Evolutionary conservation across 2,888 invertebrate species (phyloP).

Genomic region (Theretra japonica): DNA sequence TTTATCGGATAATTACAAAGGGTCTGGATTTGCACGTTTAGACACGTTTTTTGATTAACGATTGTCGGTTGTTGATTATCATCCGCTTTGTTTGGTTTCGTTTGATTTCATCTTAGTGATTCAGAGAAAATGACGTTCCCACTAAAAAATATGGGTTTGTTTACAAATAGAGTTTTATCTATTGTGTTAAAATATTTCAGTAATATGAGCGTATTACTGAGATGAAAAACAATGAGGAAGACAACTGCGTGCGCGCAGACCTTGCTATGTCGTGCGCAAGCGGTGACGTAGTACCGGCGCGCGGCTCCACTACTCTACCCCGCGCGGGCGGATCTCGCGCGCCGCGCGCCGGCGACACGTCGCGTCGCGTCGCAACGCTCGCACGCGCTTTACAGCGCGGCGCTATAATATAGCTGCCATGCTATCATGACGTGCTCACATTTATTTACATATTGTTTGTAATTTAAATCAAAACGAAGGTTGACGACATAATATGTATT

Average conservation of each 20-base stretch:
- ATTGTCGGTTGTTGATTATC: neutral
- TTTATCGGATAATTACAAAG: slow-evolving; percentile 18
- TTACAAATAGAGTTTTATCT: slow-evolving; percentile 1
- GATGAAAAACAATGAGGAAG: slow-evolving; percentile 23
- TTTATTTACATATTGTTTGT: neutral
- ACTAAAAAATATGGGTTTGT: neutral
- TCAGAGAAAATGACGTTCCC: neutral
- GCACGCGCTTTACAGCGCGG: neutral
- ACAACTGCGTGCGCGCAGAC: slow-evolving; percentile 23
- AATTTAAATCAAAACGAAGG: neutral
- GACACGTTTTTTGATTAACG: neutral
- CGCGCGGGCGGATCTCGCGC: neutral
- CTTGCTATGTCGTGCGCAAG: slow-evolving; percentile 34
- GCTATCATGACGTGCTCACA: neutral
- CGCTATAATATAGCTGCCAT: neutral
- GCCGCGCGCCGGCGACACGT: neutral
- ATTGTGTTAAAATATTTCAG: neutral
- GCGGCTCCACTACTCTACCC: neutral
- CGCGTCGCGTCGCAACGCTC: neutral
- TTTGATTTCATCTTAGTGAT: neutral
- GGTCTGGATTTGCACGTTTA: neutral
- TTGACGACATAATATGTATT: neutral
- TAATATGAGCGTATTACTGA: slow-evolving; percentile 2
- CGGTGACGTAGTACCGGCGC: slow-evolving; percentile 30
- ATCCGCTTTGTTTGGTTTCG: neutral